A percentile compares a stretch with the other conserved stretches of the same genome.
Conservation (phyloP, 2,797 vertebrate genomes). For the Tamandua tetradactyla region DNA sequence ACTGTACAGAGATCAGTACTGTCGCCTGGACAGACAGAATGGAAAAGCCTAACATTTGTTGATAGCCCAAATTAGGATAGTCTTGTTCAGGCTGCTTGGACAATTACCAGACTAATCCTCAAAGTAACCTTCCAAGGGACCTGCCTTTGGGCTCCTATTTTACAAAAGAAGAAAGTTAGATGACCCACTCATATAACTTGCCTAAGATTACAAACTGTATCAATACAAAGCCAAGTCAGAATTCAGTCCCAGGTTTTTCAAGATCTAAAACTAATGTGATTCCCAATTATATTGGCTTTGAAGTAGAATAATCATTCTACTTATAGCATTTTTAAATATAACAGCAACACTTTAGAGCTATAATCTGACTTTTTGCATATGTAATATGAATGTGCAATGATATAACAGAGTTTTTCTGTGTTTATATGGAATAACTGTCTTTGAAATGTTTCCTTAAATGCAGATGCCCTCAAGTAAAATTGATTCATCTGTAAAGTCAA, state of each 20-base stretch:
- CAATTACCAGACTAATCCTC: not conserved
- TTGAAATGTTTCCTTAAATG: not conserved
- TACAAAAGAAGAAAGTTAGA: not conserved
- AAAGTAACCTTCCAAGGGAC: not conserved
- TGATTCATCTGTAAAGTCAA: not conserved
- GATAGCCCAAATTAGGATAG: not conserved
- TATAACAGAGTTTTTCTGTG: not conserved
- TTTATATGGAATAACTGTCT: not conserved
- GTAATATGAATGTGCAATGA: not conserved
- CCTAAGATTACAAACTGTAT: not conserved
- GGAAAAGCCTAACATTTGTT: not conserved
- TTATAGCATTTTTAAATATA: not conserved
- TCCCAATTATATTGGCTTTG: not conserved
- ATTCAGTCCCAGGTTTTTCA: not conserved
- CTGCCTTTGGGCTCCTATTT: not conserved
- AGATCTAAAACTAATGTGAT: not conserved
- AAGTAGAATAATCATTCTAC: not conserved
- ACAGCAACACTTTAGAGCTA: not conserved
- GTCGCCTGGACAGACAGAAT: not conserved
- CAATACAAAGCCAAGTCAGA: not conserved
- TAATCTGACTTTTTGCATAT: not conserved
- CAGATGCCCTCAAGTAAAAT: not conserved
- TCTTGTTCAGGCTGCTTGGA: not conserved
- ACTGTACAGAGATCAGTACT: too few species aligned
- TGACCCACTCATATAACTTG: not conserved